Evolutionary conservation across 2,888 invertebrate genomes (phyloP).

Genomic region (Tineola bisselliella): DNA sequence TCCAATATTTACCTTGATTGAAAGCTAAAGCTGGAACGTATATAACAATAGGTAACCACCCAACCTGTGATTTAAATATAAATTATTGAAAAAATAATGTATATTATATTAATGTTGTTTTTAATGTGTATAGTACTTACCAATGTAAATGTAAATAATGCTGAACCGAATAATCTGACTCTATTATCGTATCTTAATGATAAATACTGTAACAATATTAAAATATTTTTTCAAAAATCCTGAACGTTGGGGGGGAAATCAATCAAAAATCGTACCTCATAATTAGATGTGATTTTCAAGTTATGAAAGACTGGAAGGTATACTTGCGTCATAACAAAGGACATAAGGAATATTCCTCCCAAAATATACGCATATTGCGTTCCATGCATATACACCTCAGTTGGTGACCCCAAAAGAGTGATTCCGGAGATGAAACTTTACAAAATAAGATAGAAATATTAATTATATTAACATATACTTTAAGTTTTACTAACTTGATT

Average conservation of each 20-base stretch:
- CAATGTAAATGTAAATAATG: constrained; percentile 73
- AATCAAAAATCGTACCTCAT: constrained; percentile 68
- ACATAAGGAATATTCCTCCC: constrained; percentile 72
- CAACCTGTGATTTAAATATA: constrained; percentile 62
- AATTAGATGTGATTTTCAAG: constrained; percentile 79
- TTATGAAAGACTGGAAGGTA: constrained; percentile 81
- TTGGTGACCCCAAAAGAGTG: constrained; percentile 80
- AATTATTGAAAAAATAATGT: constrained; percentile 13
- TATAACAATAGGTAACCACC: constrained; percentile 81
- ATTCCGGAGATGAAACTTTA: constrained; percentile 79
- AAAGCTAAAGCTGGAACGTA: constrained; percentile 82
- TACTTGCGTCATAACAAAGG: constrained; percentile 71
- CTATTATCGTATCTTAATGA: constrained; percentile 76
- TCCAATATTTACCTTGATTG: constrained; percentile 72
- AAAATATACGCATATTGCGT: constrained; percentile 77
- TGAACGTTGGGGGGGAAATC: neutral
- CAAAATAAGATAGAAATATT: too few species aligned
- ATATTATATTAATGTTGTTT: neutral
- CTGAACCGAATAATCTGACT: constrained; percentile 75
- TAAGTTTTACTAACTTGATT: neutral
- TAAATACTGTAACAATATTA: constrained; percentile 68
- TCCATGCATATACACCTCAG: constrained; percentile 84
- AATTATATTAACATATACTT: too few species aligned
- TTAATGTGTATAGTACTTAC: too few species aligned
- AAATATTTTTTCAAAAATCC: too few species aligned